phyloP scores from a whole-genome alignment of 1,140 invertebrate species.

The Lepidostoma basale region DNA sequence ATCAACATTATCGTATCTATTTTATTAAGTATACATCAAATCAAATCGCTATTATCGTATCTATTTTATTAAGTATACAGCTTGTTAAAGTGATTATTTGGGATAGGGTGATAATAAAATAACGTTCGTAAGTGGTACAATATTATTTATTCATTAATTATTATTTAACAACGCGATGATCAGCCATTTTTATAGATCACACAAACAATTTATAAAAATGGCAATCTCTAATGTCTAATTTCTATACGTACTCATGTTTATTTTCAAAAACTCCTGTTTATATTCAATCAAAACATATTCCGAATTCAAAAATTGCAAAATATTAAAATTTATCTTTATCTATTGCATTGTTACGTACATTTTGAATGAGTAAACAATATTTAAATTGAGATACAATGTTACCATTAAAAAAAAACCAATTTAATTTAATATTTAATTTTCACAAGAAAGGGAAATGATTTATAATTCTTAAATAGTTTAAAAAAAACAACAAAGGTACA shows the following conservation, averaged over 20 bases:
- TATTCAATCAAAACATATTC: slow-evolving; percentile 38
- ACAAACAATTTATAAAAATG: slow-evolving; percentile 56
- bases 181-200: slow-evolving; percentile 56
- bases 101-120: not conserved
- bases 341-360: slow-evolving; percentile 34
- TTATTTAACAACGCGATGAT: slow-evolving; percentile 64
- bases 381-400: slow-evolving; percentile 7
- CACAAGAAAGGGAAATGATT: not conserved
- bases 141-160: slow-evolving; percentile 60
- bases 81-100: too few relatives aligned
- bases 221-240: slow-evolving; percentile 60
- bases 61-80: too few relatives aligned
- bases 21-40: too few relatives aligned
- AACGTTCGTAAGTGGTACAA: slow-evolving; percentile 56
- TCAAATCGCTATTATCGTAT: too few relatives aligned
- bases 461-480: not conserved
- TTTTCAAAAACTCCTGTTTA: slow-evolving; percentile 39
- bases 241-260: slow-evolving; percentile 45
- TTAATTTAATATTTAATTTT: slow-evolving; percentile 5
- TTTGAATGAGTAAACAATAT: slow-evolving; percentile 4
- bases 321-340: slow-evolving; percentile 43
- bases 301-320: slow-evolving; percentile 22
- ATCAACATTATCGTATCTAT: too few relatives aligned
- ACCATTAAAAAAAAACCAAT: not conserved
- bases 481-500: not conserved